Evolutionary conservation across 2,888 invertebrate genomes (phyloP).

Genomic region (Trissonchulus sp.): DNA sequence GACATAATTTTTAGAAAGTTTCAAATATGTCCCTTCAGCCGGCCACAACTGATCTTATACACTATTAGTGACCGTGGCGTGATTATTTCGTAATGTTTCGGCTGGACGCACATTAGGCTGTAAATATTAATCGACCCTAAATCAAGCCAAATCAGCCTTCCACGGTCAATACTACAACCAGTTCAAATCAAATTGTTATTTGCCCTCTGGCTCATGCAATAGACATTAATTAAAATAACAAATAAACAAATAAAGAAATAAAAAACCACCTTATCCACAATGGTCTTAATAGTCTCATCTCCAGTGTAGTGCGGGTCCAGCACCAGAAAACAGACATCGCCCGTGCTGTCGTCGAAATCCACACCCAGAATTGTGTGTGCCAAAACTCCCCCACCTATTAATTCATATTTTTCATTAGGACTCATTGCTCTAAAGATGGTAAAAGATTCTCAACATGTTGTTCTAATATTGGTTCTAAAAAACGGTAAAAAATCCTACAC

Average conservation of each 20-base stretch:
- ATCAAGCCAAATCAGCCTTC: too few relatives aligned
- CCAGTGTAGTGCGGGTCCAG: slow-evolving; percentile 97
- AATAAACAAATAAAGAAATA: background rate
- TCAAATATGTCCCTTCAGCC: background rate
- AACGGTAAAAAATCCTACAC: too few relatives aligned
- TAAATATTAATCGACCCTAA: too few relatives aligned
- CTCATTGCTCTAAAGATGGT: slow-evolving; percentile 4
- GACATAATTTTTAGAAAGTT: background rate
- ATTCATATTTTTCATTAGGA: background rate
- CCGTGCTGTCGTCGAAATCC: slow-evolving; percentile 71
- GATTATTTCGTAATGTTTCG: too few relatives aligned
- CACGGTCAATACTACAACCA: too few relatives aligned
- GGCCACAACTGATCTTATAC: too few relatives aligned
- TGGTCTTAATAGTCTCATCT: slow-evolving; percentile 66
- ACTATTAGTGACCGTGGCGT: too few relatives aligned
- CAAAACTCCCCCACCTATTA: slow-evolving; percentile 81
- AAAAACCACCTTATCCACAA: slow-evolving; percentile 54
- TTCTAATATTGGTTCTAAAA: too few relatives aligned
- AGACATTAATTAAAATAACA: background rate
- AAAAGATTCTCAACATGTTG: too few relatives aligned
- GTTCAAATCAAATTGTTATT: too few relatives aligned
- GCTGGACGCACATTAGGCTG: too few relatives aligned
- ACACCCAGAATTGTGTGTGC: slow-evolving; percentile 97
- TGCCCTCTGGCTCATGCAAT: too few relatives aligned
- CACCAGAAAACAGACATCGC: slow-evolving; percentile 81